phyloP scores from a whole-genome alignment of 2,113 vertebrate species.

The Ameiurus melas region DNA sequence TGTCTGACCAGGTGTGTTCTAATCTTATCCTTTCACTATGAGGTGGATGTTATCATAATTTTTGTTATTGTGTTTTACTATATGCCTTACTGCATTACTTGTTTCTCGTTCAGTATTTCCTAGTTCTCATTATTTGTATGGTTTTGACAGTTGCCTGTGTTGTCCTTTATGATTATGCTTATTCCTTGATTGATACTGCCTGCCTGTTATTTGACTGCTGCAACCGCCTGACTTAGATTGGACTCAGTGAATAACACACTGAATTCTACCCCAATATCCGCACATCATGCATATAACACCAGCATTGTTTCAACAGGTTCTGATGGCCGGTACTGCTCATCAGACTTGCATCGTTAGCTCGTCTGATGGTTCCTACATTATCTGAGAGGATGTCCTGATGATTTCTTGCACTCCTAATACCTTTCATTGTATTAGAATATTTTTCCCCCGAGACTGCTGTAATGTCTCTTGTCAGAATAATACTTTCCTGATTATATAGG shows the following conservation, averaged over 20 bases:
- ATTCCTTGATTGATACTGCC: neutral
- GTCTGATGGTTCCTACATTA: neutral
- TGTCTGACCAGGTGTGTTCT: neutral
- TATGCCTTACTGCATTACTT: neutral
- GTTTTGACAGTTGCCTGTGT: neutral
- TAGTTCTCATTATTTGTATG: neutral
- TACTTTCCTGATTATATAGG: neutral
- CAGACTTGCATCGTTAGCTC: neutral
- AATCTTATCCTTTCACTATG: neutral
- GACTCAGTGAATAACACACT: neutral
- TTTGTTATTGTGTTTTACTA: neutral
- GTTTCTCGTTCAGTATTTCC: neutral
- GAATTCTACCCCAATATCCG: neutral
- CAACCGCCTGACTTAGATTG: neutral
- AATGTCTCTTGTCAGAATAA: neutral
- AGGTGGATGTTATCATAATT: neutral
- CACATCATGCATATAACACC: neutral
- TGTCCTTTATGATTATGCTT: neutral
- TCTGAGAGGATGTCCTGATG: neutral
- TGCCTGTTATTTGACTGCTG: neutral
- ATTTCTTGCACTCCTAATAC: neutral
- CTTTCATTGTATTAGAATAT: neutral
- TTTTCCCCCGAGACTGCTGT: neutral
- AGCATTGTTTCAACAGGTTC: neutral
- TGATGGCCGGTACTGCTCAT: neutral